Percentiles rank a stretch among this genome's conserved stretches.
phyloP scores from a whole-genome alignment of 2,113 vertebrate genomes.

The Cyprinodon tularosa region DNA sequence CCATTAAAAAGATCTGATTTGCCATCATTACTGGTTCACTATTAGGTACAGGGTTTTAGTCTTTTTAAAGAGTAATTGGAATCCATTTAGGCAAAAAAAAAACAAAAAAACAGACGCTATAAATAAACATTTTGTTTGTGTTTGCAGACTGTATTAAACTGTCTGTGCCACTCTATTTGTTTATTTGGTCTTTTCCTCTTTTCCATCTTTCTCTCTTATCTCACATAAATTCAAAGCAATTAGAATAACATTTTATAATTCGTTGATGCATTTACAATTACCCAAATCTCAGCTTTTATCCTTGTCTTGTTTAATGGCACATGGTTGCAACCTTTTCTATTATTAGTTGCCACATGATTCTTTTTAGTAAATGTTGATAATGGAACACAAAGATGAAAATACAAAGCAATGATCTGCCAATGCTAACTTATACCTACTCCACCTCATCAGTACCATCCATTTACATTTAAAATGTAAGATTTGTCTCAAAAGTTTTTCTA shows the following conservation, averaged over 20 bases:
- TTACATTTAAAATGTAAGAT: neutral
- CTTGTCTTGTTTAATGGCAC: too few species aligned
- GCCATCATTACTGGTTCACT: constrained; percentile 74
- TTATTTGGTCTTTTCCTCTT: constrained; percentile 19
- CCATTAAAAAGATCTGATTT: constrained; percentile 79
- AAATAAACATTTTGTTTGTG: constrained; percentile 43
- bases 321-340: too few species aligned
- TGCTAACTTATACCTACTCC: too few species aligned
- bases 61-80: constrained; percentile 77
- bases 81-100: constrained; percentile 70
- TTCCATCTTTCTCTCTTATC: constrained; percentile 8
- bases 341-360: too few species aligned
- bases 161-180: constrained; percentile 18
- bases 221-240: constrained; percentile 50
- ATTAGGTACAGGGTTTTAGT: constrained; percentile 58
- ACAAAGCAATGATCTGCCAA: too few species aligned
- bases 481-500: neutral
- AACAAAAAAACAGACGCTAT: constrained; percentile 16
- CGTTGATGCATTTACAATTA: too few species aligned
- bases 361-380: too few species aligned
- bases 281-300: too few species aligned
- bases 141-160: constrained; percentile 24
- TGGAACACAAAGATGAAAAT: too few species aligned
- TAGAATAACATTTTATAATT: constrained; percentile 42
- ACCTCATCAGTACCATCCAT: too few species aligned